phyloP scores from a whole-genome alignment of 2,888 invertebrate genomes.

The Halictus ligatus region DNA sequence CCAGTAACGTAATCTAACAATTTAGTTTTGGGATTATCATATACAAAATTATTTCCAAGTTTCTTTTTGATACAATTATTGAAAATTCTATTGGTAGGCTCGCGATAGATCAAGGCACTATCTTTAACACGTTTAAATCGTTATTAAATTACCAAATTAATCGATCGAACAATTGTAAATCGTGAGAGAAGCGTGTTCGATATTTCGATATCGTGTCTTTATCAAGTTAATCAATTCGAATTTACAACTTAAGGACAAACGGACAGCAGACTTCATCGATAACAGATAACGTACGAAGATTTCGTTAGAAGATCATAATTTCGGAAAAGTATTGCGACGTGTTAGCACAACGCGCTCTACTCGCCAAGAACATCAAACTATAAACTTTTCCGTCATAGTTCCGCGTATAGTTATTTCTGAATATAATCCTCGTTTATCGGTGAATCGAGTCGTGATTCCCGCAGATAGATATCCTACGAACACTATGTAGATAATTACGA shows the following conservation, averaged over 20 bases:
- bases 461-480: not conserved
- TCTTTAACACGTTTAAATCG: not conserved
- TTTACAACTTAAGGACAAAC: not conserved
- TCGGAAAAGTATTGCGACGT: not conserved
- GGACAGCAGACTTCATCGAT: not conserved
- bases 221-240: not conserved
- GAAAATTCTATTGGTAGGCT: not conserved
- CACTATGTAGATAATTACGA: not conserved
- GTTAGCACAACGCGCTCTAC: not conserved
- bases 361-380: not conserved
- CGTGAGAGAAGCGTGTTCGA: not conserved
- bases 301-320: not conserved
- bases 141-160: not conserved
- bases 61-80: not conserved
- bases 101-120: too few species aligned
- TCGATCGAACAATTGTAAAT: not conserved
- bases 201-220: not conserved
- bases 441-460: not conserved
- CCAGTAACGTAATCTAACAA: too few species aligned
- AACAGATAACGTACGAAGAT: not conserved
- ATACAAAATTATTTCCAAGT: not conserved
- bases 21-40: too few species aligned
- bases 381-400: not conserved
- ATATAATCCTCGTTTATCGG: not conserved
- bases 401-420: not conserved